phyloP scores from a whole-genome alignment of 2,113 vertebrate genomes.

The Drymodes brunneopygia region DNA sequence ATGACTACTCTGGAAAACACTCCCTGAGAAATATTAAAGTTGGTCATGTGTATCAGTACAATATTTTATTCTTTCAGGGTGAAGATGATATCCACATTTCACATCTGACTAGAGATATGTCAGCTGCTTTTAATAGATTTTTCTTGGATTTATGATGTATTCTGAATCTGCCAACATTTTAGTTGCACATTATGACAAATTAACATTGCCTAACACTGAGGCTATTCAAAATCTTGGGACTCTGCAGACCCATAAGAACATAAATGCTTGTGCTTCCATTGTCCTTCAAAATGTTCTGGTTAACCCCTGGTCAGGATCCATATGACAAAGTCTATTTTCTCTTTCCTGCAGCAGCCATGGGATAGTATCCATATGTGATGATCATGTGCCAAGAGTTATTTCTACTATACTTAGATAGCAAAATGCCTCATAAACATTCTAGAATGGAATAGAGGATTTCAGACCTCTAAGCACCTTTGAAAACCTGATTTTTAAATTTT shows the following conservation, averaged over 20 bases:
- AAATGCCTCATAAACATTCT: slow-evolving; percentile 12
- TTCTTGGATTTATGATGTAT: slow-evolving; percentile 37
- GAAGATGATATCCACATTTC: slow-evolving; percentile 12
- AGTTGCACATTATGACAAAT: slow-evolving; percentile 50
- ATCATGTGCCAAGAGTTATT: background rate
- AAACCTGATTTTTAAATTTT: background rate
- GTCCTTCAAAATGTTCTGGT: background rate
- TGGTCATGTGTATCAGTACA: background rate
- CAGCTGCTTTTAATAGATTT: slow-evolving; percentile 56
- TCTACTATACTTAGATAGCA: background rate
- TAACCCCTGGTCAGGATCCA: background rate
- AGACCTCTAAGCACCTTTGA: background rate
- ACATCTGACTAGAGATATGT: slow-evolving; percentile 35
- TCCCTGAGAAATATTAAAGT: background rate
- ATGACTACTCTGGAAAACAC: background rate
- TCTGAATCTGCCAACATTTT: slow-evolving; percentile 24
- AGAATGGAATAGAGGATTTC: background rate
- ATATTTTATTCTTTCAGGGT: background rate
- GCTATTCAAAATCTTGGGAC: background rate
- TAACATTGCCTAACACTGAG: slow-evolving; percentile 20
- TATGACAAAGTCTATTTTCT: background rate
- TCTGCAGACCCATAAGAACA: background rate
- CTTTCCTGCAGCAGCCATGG: background rate
- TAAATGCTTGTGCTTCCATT: background rate
- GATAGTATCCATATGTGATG: background rate